Conservation (phyloP, 2,113 vertebrate species). For the Otus sunia region DNA sequence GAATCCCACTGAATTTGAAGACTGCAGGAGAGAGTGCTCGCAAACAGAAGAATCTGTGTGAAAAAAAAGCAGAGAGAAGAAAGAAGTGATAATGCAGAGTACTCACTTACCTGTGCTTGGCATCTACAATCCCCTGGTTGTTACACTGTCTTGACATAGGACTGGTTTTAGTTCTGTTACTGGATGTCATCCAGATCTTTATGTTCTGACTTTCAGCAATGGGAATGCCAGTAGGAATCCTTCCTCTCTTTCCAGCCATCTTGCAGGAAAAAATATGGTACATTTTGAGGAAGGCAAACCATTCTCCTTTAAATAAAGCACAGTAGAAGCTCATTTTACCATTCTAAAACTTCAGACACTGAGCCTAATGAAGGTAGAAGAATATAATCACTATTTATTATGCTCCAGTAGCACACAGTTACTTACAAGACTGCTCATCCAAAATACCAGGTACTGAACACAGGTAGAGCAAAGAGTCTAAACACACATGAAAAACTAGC, state of each 20-base stretch:
- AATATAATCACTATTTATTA: not conserved
- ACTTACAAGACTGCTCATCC: not conserved
- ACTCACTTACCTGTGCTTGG: not conserved
- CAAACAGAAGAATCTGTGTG: not conserved
- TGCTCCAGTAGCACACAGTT: not conserved
- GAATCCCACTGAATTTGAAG: not conserved
- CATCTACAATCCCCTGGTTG: not conserved
- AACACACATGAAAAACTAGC: not conserved
- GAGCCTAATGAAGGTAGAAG: not conserved
- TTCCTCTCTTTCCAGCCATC: not conserved
- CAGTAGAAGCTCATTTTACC: slow-evolving; percentile 18
- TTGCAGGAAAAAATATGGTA: not conserved
- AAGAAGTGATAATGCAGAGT: not conserved
- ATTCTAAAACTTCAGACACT: slow-evolving; percentile 23
- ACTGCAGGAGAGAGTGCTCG: not conserved
- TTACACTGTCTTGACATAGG: not conserved
- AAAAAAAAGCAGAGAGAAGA: not conserved
- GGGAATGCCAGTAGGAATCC: not conserved
- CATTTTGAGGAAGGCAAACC: slow-evolving; percentile 35
- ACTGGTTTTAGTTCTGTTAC: not conserved
- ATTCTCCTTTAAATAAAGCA: slow-evolving; percentile 16
- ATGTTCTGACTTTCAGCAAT: not conserved
- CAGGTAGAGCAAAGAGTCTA: not conserved
- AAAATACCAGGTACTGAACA: not conserved
- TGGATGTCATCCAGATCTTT: not conserved